phyloP scores from a whole-genome alignment of 2,888 invertebrate species.

The Campoplex capitator region DNA sequence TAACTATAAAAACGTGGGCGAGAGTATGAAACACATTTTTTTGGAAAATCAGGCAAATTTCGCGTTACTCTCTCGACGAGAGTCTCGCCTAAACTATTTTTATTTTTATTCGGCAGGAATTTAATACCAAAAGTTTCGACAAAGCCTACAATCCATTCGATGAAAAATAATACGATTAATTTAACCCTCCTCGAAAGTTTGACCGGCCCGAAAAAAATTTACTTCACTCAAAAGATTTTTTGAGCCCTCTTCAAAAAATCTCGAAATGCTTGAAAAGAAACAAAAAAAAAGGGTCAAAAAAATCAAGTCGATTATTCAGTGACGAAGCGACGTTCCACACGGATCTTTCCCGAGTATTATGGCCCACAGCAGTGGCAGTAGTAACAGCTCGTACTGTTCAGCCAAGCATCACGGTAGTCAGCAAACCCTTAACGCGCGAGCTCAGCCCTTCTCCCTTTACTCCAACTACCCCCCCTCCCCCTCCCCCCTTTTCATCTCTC shows the following conservation, averaged over 20 bases:
- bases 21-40: too few relatives aligned
- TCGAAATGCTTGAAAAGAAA: background rate
- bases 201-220: background rate
- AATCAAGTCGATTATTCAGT: slow-evolving; percentile 16
- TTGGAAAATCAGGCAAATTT: too few relatives aligned
- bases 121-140: background rate
- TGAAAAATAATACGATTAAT: background rate
- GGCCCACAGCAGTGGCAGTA: slow-evolving; percentile 35
- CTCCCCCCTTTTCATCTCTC: background rate
- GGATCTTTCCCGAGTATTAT: slow-evolving; percentile 18
- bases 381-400: slow-evolving; percentile 63
- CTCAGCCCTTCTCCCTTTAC: slow-evolving; percentile 3
- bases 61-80: too few relatives aligned
- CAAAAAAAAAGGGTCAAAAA: background rate
- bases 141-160: background rate
- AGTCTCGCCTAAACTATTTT: too few relatives aligned
- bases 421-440: slow-evolving; percentile 63
- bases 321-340: background rate
- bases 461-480: slow-evolving; percentile 1
- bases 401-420: slow-evolving; percentile 64
- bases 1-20: background rate
- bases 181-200: background rate
- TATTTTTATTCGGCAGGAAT: background rate
- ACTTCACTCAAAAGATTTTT: background rate
- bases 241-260: background rate